A percentile compares a stretch with the other conserved stretches of the same genome.
Conservation (phyloP, 2,888 invertebrate species). For the Apocheima hispidaria region DNA sequence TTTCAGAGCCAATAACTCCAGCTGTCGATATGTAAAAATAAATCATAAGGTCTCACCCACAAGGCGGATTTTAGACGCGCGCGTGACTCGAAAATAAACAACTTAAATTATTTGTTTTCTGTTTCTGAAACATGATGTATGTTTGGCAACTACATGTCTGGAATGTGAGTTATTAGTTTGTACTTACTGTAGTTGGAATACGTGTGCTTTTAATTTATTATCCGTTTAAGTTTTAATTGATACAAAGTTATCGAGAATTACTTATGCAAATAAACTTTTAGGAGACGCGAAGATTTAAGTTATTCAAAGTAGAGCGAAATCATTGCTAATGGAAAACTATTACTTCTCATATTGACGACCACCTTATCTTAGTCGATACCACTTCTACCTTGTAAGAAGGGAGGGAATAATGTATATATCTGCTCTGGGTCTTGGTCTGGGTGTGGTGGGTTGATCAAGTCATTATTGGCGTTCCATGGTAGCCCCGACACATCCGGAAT, state of each 20-base stretch:
- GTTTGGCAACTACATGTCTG: slow-evolving; percentile 24
- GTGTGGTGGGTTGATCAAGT: too few relatives aligned
- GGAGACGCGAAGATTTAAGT: neutral
- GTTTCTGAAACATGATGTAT: slow-evolving; percentile 14
- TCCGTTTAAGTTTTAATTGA: neutral
- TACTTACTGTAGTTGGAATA: slow-evolving; percentile 12
- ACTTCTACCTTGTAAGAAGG: too few relatives aligned
- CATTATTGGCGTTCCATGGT: too few relatives aligned
- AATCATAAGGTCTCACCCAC: slow-evolving; percentile 41
- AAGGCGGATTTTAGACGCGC: slow-evolving; percentile 24
- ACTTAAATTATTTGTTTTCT: slow-evolving; percentile 33
- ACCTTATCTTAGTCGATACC: too few relatives aligned
- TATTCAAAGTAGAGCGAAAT: neutral
- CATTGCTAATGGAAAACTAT: neutral
- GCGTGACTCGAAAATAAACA: slow-evolving; percentile 40
- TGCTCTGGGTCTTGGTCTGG: too few relatives aligned
- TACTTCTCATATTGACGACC: neutral
- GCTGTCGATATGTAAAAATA: slow-evolving; percentile 46
- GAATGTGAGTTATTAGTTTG: slow-evolving; percentile 28
- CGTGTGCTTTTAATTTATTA: slow-evolving; percentile 17
- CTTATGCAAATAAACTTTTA: neutral
- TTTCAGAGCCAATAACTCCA: slow-evolving; percentile 28
- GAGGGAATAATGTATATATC: too few relatives aligned
- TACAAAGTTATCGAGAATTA: neutral
- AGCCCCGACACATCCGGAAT: too few relatives aligned